Percentiles rank a stretch among this genome's conserved stretches.
phyloP scores from a whole-genome alignment of 1,140 invertebrate species.

The Diachasma alloeum region DNA sequence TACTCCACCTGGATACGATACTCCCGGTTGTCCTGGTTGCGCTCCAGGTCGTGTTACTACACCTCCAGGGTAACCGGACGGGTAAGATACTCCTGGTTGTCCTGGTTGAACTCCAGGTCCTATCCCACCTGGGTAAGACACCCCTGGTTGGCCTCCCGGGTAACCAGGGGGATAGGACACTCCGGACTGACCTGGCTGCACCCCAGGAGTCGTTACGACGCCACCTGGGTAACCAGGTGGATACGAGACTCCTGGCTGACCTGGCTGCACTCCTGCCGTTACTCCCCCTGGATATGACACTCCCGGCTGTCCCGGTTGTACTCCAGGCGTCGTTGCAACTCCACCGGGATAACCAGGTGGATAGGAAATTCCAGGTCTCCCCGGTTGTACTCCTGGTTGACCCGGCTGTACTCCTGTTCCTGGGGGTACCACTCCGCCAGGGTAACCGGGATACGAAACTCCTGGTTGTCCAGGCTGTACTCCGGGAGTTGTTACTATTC shows the following conservation, averaged over 20 bases:
- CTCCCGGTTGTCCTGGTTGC: not conserved
- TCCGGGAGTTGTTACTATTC: not conserved
- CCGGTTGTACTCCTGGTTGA: not conserved
- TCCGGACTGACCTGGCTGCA: too few relatives aligned
- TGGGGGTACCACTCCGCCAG: not conserved
- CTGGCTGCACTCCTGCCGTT: not conserved
- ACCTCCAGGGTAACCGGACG: constrained; percentile 13
- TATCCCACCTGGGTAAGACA: too few relatives aligned
- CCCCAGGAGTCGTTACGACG: too few relatives aligned
- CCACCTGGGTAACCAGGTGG: too few relatives aligned
- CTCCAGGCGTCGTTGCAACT: not conserved
- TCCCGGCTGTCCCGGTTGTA: constrained; percentile 31
- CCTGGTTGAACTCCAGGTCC: not conserved
- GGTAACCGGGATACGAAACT: not conserved
- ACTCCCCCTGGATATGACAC: not conserved
- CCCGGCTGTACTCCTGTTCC: not conserved
- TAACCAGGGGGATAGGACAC: too few relatives aligned
- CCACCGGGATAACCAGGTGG: not conserved
- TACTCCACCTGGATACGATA: not conserved
- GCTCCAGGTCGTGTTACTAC: not conserved
- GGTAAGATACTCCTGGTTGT: not conserved
- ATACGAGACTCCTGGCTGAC: too few relatives aligned
- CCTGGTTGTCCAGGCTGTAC: not conserved
- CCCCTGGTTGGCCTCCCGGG: not conserved
- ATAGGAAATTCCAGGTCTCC: not conserved